Percentiles rank a stretch among this genome's conserved stretches.
Evolutionary conservation across 64 coral and sea anemone genomes (phyloP).

Genomic region (Stichodactyla helianthus): DNA sequence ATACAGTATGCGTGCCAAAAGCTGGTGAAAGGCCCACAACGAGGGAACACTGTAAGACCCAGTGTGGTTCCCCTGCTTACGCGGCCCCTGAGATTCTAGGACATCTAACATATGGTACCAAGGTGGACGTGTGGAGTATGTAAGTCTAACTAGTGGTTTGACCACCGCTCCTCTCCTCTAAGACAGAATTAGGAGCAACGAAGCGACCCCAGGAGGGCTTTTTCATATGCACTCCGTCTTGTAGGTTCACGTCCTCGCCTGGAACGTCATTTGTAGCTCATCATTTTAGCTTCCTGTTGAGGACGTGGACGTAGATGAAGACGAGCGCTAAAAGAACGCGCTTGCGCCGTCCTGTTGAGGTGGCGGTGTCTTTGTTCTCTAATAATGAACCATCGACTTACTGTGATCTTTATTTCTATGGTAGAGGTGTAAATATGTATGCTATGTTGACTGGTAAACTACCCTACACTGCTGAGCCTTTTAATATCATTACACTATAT

Average conservation of each 20-base stretch:
- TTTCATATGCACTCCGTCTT: no score
- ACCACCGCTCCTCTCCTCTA: no score
- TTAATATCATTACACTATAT: slow-evolving; percentile 87
- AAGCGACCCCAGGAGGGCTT: no score
- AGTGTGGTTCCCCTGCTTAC: slow-evolving; percentile 96
- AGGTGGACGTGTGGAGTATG: slow-evolving; percentile 98
- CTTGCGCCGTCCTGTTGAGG: no score
- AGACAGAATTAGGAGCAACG: no score
- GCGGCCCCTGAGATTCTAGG: slow-evolving; percentile 93
- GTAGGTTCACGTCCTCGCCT: no score
- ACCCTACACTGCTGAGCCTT: slow-evolving; percentile 85
- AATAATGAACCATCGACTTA: background rate
- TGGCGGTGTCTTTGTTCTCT: background rate
- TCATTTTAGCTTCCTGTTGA: no score
- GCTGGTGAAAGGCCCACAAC: background rate
- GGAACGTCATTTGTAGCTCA: no score
- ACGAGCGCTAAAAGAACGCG: no score
- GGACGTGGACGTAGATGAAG: no score
- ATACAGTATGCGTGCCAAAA: slow-evolving; percentile 38
- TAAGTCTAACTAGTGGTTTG: slow-evolving; percentile 34
- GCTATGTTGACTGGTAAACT: slow-evolving; percentile 95
- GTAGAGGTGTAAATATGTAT: slow-evolving; percentile 88
- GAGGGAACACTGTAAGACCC: slow-evolving; percentile 80
- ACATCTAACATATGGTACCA: slow-evolving; percentile 82
- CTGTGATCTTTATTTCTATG: slow-evolving; percentile 3